Percentiles rank a stretch among this genome's conserved stretches.
These are phyloP conservation scores for Lepidurus couesii DNA, from an alignment of 1,140 invertebrate species.

Conservation along the genomic window DNA sequence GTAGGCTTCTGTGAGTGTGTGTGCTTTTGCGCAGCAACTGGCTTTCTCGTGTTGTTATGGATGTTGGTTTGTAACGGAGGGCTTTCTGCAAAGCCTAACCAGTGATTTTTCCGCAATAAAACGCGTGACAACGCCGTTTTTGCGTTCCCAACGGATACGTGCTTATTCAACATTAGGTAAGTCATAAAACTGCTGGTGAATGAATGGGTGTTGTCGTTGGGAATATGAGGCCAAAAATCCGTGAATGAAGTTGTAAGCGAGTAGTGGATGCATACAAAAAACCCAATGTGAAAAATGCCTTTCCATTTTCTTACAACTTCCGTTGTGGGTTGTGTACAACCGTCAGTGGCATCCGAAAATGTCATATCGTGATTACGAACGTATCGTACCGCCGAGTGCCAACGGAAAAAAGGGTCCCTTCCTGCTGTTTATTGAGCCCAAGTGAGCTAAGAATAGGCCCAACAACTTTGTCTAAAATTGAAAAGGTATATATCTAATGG, in stretches of 20 bases:
- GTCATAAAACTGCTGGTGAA: not conserved
- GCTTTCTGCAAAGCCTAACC: too few relatives aligned
- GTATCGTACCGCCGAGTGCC: too few relatives aligned
- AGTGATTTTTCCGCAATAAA: too few relatives aligned
- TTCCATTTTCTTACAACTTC: too few relatives aligned
- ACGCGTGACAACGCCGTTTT: not conserved
- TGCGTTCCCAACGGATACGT: constrained; percentile 1
- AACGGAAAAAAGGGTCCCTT: not conserved
- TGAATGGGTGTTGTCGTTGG: not conserved
- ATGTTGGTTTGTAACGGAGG: not conserved
- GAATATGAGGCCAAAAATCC: not conserved
- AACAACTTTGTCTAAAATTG: not conserved
- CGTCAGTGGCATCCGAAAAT: too few relatives aligned
- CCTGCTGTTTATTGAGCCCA: not conserved
- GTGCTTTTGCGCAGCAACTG: not conserved
- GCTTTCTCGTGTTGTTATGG: not conserved
- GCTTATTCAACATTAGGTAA: not conserved
- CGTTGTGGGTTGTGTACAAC: too few relatives aligned
- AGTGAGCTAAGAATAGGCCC: not conserved
- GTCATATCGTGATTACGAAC: too few relatives aligned
- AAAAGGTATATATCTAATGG: not conserved
- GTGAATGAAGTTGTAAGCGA: not conserved
- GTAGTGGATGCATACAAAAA: too few relatives aligned
- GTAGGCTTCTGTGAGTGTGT: not conserved
- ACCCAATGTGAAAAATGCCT: too few relatives aligned